Conservation (phyloP, 2,888 invertebrate species). For the Agrotis clavis region DNA sequence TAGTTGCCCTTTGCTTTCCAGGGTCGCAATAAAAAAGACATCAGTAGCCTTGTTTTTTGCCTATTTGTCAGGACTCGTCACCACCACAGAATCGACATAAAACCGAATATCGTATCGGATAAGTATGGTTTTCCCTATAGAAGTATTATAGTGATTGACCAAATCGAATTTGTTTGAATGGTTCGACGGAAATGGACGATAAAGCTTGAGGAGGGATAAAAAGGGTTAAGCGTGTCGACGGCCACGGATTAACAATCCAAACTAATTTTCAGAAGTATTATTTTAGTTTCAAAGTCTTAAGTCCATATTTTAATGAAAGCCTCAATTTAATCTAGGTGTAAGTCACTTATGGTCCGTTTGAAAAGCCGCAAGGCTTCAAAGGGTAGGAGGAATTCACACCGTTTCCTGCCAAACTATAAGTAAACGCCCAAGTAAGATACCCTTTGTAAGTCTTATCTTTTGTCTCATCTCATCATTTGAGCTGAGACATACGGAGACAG, state of each 20-base stretch:
- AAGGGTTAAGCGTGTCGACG: neutral
- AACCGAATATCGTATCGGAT: neutral
- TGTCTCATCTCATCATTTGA: no score
- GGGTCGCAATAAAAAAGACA: neutral
- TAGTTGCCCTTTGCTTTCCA: no score
- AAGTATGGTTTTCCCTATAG: neutral
- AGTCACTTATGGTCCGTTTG: neutral
- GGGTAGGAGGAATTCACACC: neutral
- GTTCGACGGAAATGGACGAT: constrained; percentile 10
- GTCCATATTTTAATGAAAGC: neutral
- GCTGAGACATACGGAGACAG: no score
- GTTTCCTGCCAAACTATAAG: neutral
- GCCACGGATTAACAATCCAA: neutral
- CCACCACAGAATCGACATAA: neutral
- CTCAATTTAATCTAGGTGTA: constrained; percentile 4
- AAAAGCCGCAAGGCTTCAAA: neutral
- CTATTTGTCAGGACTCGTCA: neutral
- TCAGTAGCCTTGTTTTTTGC: neutral
- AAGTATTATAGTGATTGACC: neutral
- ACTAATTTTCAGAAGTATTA: neutral
- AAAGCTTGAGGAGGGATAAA: neutral
- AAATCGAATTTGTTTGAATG: constrained; percentile 9
- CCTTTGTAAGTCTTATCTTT: no score
- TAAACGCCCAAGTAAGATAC: neutral
- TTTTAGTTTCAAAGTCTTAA: neutral